These are phyloP conservation scores for Ochropleura leucogaster DNA, from an alignment of 2,888 invertebrate genomes.

Conservation along the genomic window DNA sequence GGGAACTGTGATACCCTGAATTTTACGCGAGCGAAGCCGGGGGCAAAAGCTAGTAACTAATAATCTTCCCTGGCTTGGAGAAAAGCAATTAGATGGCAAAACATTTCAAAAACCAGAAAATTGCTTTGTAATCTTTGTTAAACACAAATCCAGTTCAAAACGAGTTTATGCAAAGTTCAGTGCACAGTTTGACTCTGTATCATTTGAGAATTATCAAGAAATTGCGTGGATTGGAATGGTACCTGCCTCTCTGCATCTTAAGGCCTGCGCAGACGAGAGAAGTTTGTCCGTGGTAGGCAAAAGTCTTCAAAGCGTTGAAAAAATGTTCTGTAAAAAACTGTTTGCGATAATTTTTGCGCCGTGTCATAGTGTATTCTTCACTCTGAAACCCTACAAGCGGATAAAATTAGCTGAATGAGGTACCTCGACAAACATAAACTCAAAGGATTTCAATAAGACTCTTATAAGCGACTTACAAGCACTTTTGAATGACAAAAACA, in stretches of 20 bases:
- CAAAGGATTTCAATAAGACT: too few relatives aligned
- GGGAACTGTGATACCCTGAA: too few relatives aligned
- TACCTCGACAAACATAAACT: neutral
- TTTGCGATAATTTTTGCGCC: neutral
- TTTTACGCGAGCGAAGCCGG: too few relatives aligned
- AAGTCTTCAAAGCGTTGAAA: neutral
- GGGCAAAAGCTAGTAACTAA: slow-evolving; percentile 6
- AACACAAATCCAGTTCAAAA: slow-evolving; percentile 18
- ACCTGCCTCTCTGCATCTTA: slow-evolving; percentile 20
- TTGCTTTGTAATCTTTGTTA: slow-evolving; percentile 45
- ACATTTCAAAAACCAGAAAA: slow-evolving; percentile 32
- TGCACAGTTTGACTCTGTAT: slow-evolving; percentile 26
- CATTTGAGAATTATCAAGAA: slow-evolving; percentile 46
- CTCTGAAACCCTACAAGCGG: neutral
- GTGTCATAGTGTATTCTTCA: neutral
- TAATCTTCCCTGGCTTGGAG: neutral
- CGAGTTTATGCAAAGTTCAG: slow-evolving; percentile 47
- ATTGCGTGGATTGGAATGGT: slow-evolving; percentile 33
- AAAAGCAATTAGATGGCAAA: slow-evolving; percentile 7
- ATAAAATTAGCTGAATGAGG: neutral
- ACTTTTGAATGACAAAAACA: too few relatives aligned
- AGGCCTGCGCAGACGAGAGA: neutral
- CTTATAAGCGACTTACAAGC: too few relatives aligned
- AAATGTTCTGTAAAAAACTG: neutral
- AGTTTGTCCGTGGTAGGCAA: neutral